phyloP scores from a whole-genome alignment of 1,140 invertebrate genomes.

The Reticulitermes speratus region DNA sequence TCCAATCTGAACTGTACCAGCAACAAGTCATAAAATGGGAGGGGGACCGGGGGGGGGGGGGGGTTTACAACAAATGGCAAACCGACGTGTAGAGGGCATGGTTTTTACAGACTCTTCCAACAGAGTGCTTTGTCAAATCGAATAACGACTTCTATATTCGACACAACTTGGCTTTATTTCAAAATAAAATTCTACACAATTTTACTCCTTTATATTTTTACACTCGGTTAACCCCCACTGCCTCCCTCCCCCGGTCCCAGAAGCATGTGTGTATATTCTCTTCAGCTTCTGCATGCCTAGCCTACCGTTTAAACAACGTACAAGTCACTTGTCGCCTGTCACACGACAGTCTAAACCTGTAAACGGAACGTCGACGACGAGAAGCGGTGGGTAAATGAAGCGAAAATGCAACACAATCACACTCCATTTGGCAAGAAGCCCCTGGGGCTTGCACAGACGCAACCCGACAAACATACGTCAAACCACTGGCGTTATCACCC shows the following conservation, averaged over 20 bases:
- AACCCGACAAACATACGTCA: not conserved
- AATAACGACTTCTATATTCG: slow-evolving; percentile 2
- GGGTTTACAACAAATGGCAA: not conserved
- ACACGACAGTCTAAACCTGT: not conserved
- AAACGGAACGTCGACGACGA: not conserved
- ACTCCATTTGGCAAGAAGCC: slow-evolving; percentile 26
- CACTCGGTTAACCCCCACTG: not conserved
- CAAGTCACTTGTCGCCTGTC: not conserved
- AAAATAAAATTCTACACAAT: not conserved
- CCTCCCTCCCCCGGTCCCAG: not conserved
- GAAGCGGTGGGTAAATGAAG: not conserved
- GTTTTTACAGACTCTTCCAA: not conserved
- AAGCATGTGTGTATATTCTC: not conserved
- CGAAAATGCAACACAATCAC: not conserved
- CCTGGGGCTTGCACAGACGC: not conserved
- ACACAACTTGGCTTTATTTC: not conserved
- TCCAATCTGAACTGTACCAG: not conserved
- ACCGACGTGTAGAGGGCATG: not conserved
- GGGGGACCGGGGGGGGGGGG: no score
- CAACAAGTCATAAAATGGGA: not conserved
- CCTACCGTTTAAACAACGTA: not conserved
- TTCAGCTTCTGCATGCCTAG: not conserved
- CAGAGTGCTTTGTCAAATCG: not conserved
- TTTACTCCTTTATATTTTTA: not conserved
- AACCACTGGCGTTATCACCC: not conserved